phyloP scores from a whole-genome alignment of 2,888 invertebrate genomes.

The Drosophila diplacantha region DNA sequence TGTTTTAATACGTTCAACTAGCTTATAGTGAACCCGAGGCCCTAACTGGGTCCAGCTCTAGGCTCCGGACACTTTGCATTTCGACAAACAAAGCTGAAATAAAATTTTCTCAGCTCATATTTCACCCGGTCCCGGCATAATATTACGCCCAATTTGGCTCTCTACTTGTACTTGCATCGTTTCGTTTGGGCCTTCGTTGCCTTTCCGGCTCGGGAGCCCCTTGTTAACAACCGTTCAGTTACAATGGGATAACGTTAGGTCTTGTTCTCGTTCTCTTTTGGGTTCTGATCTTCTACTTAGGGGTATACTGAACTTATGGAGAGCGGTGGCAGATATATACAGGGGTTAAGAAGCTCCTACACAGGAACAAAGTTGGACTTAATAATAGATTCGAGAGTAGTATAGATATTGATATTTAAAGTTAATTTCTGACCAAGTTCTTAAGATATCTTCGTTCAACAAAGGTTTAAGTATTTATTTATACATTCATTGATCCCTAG shows the following conservation, averaged over 20 bases:
- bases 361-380: not conserved
- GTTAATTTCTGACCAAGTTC: not conserved
- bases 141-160: slow-evolving; percentile 68
- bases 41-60: not conserved
- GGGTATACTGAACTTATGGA: slow-evolving; percentile 8
- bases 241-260: slow-evolving; percentile 66
- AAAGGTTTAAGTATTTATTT: not conserved
- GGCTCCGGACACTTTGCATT: slow-evolving; percentile 42
- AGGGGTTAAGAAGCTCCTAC: not conserved
- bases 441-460: not conserved
- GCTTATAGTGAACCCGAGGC: slow-evolving; percentile 10
- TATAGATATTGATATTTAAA: not conserved
- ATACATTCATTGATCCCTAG: not conserved
- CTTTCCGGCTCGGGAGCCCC: slow-evolving; percentile 59
- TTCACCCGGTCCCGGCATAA: slow-evolving; percentile 66
- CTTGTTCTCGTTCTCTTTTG: slow-evolving; percentile 45
- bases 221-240: slow-evolving; percentile 67
- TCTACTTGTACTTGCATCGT: slow-evolving; percentile 53
- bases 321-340: not conserved
- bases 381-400: not conserved
- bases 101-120: slow-evolving; percentile 72
- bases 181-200: slow-evolving; percentile 14
- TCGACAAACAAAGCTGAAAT: slow-evolving; percentile 59
- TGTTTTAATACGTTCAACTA: slow-evolving; percentile 23
- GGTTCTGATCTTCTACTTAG: not conserved